Base-by-base conservation (phyloP, 2,113 vertebrate genomes). In the Syrrhaptes paradoxus region DNA sequence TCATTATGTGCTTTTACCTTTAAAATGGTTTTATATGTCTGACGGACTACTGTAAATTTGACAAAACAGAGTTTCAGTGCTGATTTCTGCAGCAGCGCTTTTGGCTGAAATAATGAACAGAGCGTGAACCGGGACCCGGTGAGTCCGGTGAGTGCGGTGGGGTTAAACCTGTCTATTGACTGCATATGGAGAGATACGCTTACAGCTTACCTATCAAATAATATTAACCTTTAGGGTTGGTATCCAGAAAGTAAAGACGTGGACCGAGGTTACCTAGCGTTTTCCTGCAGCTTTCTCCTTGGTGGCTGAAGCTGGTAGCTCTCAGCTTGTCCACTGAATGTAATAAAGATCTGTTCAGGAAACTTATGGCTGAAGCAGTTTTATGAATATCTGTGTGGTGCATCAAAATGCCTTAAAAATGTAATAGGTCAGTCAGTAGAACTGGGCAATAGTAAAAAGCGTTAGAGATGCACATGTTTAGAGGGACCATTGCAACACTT, bases 161-260 rank as follows among this genome's bases (percentile, higher is more conserved):
- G 11, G 6, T 32, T 67, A 29, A 63, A 9, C 2, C 1, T 12
- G 19, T 2, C 2, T 57, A 2, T 58, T 31, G 48, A 32, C 7
- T 54, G 11, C 8, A 2, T 9, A 3, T 9, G 7, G 34, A 3
- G 3, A 9, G 1, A 2, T 26, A 2, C 15, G 9, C 2, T 41
- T 28, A 7, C 0, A 16, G 38, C 8, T 38, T 38, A 38, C 38
- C 8, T 38, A n/a, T 38, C 38, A 38, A 38, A 38, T 43, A 32
- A 11, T 14, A 9, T 57, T 36, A 26, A 14, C 4, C 4, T 45
- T 41, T 18, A 11, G 34, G 14, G 32, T 3, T 38, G 32, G 4
- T 21, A 10, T 73, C 15, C 11, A 34, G 6, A 75, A 59, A 45
- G 22, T 65, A 10, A 63, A 81, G 31, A 24, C 13, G 9, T 29